Percentiles rank a stretch among this genome's conserved stretches.
Conservation (phyloP, 2,888 invertebrate genomes). For the Teinopalpus imperialis region DNA sequence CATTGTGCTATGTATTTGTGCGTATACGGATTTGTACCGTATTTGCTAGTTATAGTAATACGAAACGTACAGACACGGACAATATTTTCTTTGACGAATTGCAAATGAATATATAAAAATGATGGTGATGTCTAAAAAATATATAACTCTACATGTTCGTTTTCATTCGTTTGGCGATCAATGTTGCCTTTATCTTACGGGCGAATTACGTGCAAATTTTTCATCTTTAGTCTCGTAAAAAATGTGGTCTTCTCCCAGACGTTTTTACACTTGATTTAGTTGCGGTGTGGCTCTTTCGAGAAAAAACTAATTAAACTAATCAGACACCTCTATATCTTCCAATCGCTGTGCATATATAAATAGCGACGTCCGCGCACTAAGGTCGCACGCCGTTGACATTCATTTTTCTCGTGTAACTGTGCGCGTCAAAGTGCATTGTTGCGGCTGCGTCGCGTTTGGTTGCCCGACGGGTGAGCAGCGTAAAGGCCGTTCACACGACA, state of each 20-base stretch:
- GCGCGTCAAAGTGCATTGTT: constrained; percentile 56
- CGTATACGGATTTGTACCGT: constrained; percentile 16
- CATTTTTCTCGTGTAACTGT: constrained; percentile 70
- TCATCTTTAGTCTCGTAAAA: too few species aligned
- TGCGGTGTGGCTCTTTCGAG: too few species aligned
- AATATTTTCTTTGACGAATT: too few species aligned
- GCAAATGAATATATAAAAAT: too few species aligned
- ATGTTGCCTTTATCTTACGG: too few species aligned
- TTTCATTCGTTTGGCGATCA: too few species aligned
- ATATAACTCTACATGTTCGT: too few species aligned
- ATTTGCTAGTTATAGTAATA: background rate
- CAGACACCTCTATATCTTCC: background rate
- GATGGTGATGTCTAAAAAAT: too few species aligned
- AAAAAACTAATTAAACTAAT: too few species aligned
- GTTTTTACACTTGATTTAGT: too few species aligned
- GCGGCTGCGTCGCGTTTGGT: constrained; percentile 30
- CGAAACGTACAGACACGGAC: constrained; percentile 6
- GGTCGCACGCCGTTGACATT: constrained; percentile 57
- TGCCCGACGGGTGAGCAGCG: constrained; percentile 27
- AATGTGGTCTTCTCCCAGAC: too few species aligned
- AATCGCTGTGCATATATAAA: constrained; percentile 24
- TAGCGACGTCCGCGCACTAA: constrained; percentile 36
- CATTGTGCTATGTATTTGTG: constrained; percentile 15
- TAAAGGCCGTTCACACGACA: constrained; percentile 27
- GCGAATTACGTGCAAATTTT: too few species aligned